Conservation (phyloP, 2,797 vertebrate species). For the Moxostoma hubbsi region DNA sequence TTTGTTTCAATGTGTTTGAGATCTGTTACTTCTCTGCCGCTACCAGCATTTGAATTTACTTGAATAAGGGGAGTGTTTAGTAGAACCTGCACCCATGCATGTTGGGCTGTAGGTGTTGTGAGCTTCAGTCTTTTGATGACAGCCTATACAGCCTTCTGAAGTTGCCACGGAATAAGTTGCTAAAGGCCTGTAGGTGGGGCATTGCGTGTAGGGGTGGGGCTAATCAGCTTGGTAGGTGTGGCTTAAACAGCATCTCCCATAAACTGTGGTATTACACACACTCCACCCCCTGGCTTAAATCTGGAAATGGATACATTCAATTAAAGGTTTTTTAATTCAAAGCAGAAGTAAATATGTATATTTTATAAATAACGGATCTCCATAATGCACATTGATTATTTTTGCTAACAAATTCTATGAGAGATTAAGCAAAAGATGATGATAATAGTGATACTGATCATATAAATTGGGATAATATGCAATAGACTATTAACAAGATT, state of each 20-base stretch:
- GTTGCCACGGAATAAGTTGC: conserved; percentile 60
- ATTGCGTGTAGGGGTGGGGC: conserved; percentile 34
- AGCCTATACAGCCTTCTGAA: conserved; percentile 48
- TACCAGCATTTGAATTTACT: conserved; percentile 74
- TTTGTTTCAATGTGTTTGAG: conserved; percentile 35
- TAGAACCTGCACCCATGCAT: conserved; percentile 42
- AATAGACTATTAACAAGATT: conserved; percentile 66
- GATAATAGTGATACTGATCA: conserved; percentile 56
- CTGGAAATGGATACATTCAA: conserved; percentile 61
- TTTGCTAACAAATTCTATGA: conserved; percentile 74
- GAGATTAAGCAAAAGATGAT: conserved; percentile 53
- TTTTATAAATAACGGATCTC: conserved; percentile 64
- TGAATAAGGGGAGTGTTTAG: conserved; percentile 61
- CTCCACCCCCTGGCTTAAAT: conserved; percentile 42
- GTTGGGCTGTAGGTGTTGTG: conserved; percentile 40
- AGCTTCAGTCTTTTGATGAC: conserved; percentile 13
- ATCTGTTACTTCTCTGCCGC: conserved; percentile 61
- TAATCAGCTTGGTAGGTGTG: conserved; percentile 32
- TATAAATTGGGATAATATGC: conserved; percentile 69
- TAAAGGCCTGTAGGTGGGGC: conserved; percentile 37
- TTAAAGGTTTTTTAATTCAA: conserved; percentile 69
- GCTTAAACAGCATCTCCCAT: conserved; percentile 2
- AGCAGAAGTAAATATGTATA: conserved; percentile 75
- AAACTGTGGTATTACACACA: conserved; percentile 42
- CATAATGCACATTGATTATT: conserved; percentile 75